Conservation (phyloP, 2,797 vertebrate genomes). For the Amblyraja radiata region DNA sequence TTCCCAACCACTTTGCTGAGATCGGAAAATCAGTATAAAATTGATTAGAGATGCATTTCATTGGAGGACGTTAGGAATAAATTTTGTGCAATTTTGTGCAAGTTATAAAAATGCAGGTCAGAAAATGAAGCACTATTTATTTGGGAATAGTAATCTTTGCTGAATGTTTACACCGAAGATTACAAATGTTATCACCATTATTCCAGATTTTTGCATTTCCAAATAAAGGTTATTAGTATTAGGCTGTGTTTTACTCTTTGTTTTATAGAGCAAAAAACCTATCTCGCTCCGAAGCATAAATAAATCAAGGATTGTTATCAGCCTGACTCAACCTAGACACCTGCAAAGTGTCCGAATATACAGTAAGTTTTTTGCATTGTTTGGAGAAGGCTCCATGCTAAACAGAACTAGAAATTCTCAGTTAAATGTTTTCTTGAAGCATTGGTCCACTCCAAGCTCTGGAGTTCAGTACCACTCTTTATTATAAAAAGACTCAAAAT, state of each 20-base stretch:
- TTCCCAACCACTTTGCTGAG: not conserved
- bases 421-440: not conserved
- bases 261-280: not conserved
- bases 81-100: not conserved
- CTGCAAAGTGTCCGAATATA: not conserved
- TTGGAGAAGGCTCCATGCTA: not conserved
- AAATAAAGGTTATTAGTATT: not conserved
- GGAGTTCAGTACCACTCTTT: not conserved
- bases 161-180: not conserved
- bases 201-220: not conserved
- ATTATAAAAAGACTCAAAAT: too few species aligned
- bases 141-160: not conserved
- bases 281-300: not conserved
- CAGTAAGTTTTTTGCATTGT: not conserved
- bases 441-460: not conserved
- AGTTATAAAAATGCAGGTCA: not conserved
- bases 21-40: not conserved
- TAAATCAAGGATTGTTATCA: not conserved
- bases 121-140: not conserved
- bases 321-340: not conserved
- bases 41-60: not conserved
- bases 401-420: not conserved
- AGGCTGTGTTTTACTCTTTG: not conserved
- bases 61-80: not conserved
- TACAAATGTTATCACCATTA: constrained; percentile 6